A percentile compares a stretch with the other conserved stretches of the same genome.
These are phyloP conservation scores for Cosmia trapezina DNA, from an alignment of 2,888 invertebrate genomes.

Conservation along the genomic window DNA sequence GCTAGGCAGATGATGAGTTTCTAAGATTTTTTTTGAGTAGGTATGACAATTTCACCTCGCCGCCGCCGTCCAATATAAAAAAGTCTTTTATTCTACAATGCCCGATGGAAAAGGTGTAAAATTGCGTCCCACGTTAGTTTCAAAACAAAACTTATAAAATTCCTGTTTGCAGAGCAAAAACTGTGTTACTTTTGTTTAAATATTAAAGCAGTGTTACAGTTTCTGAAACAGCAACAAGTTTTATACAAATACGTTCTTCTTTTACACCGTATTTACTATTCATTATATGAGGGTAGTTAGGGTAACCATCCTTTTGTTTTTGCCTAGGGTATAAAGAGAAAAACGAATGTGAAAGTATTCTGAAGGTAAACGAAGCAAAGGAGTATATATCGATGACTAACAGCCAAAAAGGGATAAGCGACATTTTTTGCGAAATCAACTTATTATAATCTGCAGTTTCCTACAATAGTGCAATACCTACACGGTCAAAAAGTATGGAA, in stretches of 20 bases:
- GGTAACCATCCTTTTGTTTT: slow-evolving; percentile 24
- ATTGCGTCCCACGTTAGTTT: neutral
- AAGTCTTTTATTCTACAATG: neutral
- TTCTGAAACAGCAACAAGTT: slow-evolving; percentile 32
- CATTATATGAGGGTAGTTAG: slow-evolving; percentile 41
- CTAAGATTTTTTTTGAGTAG: no score
- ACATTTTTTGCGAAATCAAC: no score
- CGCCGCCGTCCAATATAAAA: neutral
- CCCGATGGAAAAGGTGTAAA: neutral
- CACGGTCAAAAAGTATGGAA: no score
- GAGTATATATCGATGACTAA: no score
- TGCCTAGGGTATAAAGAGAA: neutral
- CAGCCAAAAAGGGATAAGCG: no score
- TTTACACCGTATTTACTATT: slow-evolving; percentile 51
- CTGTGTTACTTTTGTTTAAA: slow-evolving; percentile 28
- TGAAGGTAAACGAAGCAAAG: no score
- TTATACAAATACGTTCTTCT: slow-evolving; percentile 20
- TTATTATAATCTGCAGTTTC: no score
- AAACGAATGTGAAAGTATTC: no score
- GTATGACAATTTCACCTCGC: no score
- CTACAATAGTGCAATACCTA: no score
- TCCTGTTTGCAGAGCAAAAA: neutral
- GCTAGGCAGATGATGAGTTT: no score
- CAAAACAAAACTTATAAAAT: slow-evolving; percentile 5
- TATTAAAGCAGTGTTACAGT: slow-evolving; percentile 41